Conservation (phyloP, 1,140 invertebrate species). For the Aphelinus certus region DNA sequence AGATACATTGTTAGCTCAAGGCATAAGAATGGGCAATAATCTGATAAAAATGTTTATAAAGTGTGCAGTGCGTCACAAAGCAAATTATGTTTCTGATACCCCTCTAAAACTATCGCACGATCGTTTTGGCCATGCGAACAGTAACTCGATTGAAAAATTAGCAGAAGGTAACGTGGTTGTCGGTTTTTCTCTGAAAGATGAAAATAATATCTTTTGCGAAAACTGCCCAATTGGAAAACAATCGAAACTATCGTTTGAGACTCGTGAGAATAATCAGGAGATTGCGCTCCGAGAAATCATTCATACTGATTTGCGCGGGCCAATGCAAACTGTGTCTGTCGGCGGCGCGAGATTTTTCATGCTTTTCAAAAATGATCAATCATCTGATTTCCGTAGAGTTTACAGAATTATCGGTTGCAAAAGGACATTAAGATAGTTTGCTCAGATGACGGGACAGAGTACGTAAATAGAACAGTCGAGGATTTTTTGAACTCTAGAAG, state of each 20-base stretch:
- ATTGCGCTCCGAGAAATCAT: conserved; percentile 44
- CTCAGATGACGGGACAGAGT: conserved; percentile 8
- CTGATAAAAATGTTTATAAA: neutral
- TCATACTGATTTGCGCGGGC: conserved; percentile 57
- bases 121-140: conserved; percentile 7
- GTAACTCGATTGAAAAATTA: neutral
- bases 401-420: conserved; percentile 58
- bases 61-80: neutral
- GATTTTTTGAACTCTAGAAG: conserved; percentile 10
- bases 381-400: conserved; percentile 50
- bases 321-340: conserved; percentile 48
- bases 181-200: neutral
- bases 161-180: neutral
- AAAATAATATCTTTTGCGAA: conserved; percentile 44
- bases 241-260: conserved; percentile 46
- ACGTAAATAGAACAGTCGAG: neutral
- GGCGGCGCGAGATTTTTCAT: conserved; percentile 56
- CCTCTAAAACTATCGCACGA: neutral
- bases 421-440: conserved; percentile 33
- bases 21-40: neutral
- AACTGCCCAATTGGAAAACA: conserved; percentile 52
- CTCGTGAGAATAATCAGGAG: neutral
- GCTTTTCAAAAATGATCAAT: conserved; percentile 54
- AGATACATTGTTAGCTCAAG: conserved; percentile 1
- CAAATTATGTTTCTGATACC: neutral